These are phyloP conservation scores for Charina bottae DNA, from an alignment of 2,113 vertebrate species.

Conservation along the genomic window DNA sequence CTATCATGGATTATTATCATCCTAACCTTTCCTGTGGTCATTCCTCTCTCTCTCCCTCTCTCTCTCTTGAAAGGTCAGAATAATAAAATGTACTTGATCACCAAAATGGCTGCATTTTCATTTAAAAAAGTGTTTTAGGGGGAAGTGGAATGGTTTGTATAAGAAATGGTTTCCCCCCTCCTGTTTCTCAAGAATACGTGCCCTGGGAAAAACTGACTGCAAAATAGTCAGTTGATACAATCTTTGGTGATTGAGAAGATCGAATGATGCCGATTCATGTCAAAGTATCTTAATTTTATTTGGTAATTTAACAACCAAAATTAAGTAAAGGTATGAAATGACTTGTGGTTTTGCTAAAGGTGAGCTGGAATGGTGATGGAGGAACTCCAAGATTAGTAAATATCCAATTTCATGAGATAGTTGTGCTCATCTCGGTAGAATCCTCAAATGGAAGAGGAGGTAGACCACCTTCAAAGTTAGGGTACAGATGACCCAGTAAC, in stretches of 20 bases:
- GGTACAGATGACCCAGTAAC: no score
- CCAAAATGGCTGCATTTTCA: background rate
- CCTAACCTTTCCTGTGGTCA: constrained; percentile 29
- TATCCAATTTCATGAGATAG: no score
- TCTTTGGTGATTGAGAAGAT: background rate
- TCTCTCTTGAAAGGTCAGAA: background rate
- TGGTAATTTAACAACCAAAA: constrained; percentile 11
- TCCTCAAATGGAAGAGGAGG: no score
- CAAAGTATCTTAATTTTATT: constrained; percentile 6
- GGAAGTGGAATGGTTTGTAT: background rate
- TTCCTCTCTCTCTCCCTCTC: constrained; percentile 20
- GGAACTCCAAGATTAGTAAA: constrained; percentile 25
- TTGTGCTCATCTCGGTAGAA: no score
- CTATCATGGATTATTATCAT: constrained; percentile 28
- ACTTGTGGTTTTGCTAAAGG: constrained; percentile 22
- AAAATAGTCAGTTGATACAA: background rate
- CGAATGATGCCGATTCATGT: constrained; percentile 24
- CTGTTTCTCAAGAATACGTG: background rate
- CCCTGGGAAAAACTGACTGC: background rate
- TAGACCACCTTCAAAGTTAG: no score
- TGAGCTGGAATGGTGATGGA: background rate
- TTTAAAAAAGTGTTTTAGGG: background rate
- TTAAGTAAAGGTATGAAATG: constrained; percentile 5
- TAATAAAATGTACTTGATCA: constrained; percentile 3
- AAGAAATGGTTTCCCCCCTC: background rate